Percentiles rank a stretch among this genome's conserved stretches.
phyloP scores from a whole-genome alignment of 2,113 vertebrate species.

The Scophthalmus maximus region DNA sequence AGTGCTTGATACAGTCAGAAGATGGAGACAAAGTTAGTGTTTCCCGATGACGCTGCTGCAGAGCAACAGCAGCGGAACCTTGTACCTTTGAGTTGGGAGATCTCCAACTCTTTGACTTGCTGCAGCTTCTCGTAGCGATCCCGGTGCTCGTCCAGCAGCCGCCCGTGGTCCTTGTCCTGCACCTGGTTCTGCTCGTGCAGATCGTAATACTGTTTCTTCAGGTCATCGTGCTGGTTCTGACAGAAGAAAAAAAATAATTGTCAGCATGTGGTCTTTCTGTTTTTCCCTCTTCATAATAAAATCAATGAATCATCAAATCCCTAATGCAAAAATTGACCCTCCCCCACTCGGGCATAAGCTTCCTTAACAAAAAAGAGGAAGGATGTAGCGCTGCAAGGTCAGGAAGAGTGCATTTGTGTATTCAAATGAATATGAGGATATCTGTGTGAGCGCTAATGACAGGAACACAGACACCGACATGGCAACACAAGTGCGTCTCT shows the following conservation, averaged over 20 bases:
- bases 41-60: background rate
- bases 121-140: slow-evolving; percentile 88
- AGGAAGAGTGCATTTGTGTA: slow-evolving; percentile 5
- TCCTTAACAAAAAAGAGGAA: slow-evolving; percentile 14
- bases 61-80: background rate
- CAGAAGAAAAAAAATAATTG: background rate
- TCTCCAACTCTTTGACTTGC: slow-evolving; percentile 89
- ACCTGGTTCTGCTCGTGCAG: slow-evolving; percentile 91
- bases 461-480: background rate
- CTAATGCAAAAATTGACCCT: background rate
- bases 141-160: slow-evolving; percentile 88
- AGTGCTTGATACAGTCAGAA: slow-evolving; percentile 42
- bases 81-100: slow-evolving; percentile 93
- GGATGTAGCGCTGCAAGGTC: background rate
- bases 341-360: background rate
- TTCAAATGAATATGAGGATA: background rate
- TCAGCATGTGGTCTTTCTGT: background rate
- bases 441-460: background rate
- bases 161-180: slow-evolving; percentile 89
- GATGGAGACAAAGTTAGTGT: slow-evolving; percentile 60
- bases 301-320: background rate
- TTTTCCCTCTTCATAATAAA: background rate
- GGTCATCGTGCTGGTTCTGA: slow-evolving; percentile 95
- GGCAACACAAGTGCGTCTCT: background rate
- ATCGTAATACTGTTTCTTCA: slow-evolving; percentile 92